Evolutionary conservation across 2,888 invertebrate genomes (phyloP), one percentile per base, ranked within the genome.

Genomic region (Pyrgus malvae): DNA sequence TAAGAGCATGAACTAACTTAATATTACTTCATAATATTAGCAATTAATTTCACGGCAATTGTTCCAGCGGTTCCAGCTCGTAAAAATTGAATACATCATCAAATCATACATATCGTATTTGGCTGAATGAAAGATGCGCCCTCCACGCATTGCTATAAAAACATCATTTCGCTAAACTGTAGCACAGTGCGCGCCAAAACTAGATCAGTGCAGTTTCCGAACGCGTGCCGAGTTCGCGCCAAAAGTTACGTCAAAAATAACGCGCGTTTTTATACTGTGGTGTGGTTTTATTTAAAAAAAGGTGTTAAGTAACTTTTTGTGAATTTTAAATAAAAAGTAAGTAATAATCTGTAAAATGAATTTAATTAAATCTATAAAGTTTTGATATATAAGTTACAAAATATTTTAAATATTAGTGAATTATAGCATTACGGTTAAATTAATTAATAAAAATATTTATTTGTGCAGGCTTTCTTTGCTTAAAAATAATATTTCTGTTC

Each of bases 71-170:
- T 14, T 29, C 14, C 57, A 49, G 41, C 48, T 44, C 48, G 46
- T 57, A 51, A 57, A 60, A 56, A 56, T n/a, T n/a, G n/a, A n/a
- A n/a, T n/a, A n/a, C n/a, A n/a, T n/a, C n/a, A n/a, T n/a, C n/a
- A n/a, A n/a, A n/a, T n/a, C 61, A 61, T 59, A 63, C 64, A 63
- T 63, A 74, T 70, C 33, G 21, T n/a, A 46, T 23, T 33, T 21
- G 46, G 46, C 35, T 35, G 46, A 74, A 71, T 72, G 64, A 66
- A 67, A 76, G 78, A 77, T 71, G 72, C 66, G 69, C 73, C 73
- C 70, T 68, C 72, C 68, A 65, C 68, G 60, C 58, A 50, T 56
- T 56, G 55, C 63, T 84, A 85, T 84, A 86, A 76, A 82, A 84
- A 81, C 74, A 77, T 76, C 73, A 76, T 73, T 70, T 68, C 67